A percentile compares a stretch with the other conserved stretches of the same genome.
phyloP scores from a whole-genome alignment of 2,888 invertebrate species.

The Microctonus hyperodae region DNA sequence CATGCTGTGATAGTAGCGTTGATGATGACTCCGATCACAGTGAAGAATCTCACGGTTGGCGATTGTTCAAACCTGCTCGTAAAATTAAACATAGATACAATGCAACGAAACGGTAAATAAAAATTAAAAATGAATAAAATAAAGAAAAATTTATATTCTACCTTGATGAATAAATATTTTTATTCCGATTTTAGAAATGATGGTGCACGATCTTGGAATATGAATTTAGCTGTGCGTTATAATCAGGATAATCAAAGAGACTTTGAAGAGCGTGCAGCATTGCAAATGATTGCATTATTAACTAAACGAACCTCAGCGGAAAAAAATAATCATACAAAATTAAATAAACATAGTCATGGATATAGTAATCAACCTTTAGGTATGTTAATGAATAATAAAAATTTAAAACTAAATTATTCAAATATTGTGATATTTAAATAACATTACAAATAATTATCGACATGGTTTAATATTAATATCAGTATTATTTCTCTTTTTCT shows the following conservation, averaged over 20 bases:
- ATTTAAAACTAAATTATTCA: too few relatives aligned
- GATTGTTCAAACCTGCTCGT: constrained; percentile 37
- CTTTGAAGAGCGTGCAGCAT: constrained; percentile 79
- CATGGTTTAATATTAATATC: not conserved
- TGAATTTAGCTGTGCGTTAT: constrained; percentile 78
- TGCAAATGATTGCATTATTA: constrained; percentile 72
- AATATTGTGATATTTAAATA: too few relatives aligned
- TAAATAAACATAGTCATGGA: constrained; percentile 19
- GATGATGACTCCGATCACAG: constrained; percentile 57
- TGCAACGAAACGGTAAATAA: constrained; percentile 45
- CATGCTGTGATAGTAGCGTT: constrained; percentile 50
- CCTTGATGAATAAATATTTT: not conserved
- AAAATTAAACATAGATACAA: constrained; percentile 45
- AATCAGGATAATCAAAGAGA: constrained; percentile 90
- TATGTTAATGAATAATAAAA: constrained; percentile 36
- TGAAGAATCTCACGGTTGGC: constrained; percentile 52
- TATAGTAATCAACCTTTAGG: constrained; percentile 53
- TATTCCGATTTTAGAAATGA: constrained; percentile 52
- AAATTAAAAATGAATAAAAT: too few relatives aligned
- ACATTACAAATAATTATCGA: constrained; percentile 18
- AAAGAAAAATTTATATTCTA: not conserved
- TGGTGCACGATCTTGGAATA: constrained; percentile 75
- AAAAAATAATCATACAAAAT: constrained; percentile 19
- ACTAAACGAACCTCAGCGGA: constrained; percentile 63
- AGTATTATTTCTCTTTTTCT: constrained; percentile 23